Evolutionary conservation across 2,888 invertebrate genomes (phyloP).

Genomic region (Archaeoteleia sp.): DNA sequence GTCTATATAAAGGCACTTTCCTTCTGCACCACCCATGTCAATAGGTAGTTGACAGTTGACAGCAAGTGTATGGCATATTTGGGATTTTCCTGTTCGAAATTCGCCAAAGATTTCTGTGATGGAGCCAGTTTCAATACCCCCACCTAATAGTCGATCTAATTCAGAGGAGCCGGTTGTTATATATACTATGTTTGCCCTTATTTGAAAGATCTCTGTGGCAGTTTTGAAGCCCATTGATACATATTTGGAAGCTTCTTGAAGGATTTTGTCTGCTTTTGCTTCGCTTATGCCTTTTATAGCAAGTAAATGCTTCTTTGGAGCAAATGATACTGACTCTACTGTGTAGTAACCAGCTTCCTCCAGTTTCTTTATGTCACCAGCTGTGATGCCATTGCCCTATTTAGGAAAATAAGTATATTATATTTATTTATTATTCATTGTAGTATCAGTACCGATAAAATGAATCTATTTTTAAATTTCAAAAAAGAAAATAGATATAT

Average conservation of each 20-base stretch:
- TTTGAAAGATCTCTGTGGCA: conserved; percentile 96
- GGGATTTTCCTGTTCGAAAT: conserved; percentile 98
- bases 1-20: conserved; percentile 97
- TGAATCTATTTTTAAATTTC: background rate
- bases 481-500: too few relatives aligned
- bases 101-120: conserved; percentile 99
- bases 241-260: conserved; percentile 92
- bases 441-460: too few relatives aligned
- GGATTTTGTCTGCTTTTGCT: conserved; percentile 96
- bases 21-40: conserved; percentile 98
- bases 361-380: conserved; percentile 93
- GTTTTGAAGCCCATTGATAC: conserved; percentile 99
- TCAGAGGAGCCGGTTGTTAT: conserved; percentile 97
- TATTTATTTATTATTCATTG: too few relatives aligned
- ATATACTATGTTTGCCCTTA: conserved; percentile 95
- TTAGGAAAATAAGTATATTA: conserved; percentile 49
- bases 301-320: conserved; percentile 92
- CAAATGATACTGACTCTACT: conserved; percentile 95
- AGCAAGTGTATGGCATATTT: conserved; percentile 96
- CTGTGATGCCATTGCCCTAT: conserved; percentile 93
- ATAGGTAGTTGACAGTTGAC: conserved; percentile 99
- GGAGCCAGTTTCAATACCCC: conserved; percentile 98
- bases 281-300: conserved; percentile 97
- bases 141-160: conserved; percentile 92
- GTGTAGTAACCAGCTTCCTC: conserved; percentile 96